Evolutionary conservation across 2,797 vertebrate genomes (phyloP).

Genomic region (Poeciliopsis infans): DNA sequence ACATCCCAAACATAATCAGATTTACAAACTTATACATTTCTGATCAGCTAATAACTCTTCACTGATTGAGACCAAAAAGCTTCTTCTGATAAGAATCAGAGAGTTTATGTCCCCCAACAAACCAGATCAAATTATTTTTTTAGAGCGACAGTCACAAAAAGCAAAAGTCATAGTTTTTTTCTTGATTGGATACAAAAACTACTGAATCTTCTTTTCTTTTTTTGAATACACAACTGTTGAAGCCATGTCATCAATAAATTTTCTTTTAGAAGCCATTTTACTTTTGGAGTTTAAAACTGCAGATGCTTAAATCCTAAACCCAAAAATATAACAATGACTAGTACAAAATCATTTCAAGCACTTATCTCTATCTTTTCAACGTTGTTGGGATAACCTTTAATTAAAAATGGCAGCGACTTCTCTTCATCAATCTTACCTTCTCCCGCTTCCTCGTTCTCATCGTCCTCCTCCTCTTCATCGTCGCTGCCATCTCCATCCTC

Average conservation of each 20-base stretch:
- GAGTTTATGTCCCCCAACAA: not conserved
- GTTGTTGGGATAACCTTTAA: not conserved
- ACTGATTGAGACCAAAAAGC: not conserved
- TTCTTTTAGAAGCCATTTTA: not conserved
- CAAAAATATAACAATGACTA: not conserved
- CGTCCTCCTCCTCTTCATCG: slow-evolving; percentile 86
- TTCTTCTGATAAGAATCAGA: not conserved
- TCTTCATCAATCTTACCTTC: slow-evolving; percentile 54
- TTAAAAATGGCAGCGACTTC: not conserved
- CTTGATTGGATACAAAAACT: not conserved
- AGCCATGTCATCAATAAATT: not conserved
- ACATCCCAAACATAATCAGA: not conserved
- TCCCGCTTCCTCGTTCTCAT: slow-evolving; percentile 74
- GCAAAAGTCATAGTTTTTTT: not conserved
- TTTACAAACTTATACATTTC: not conserved
- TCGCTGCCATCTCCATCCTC: slow-evolving; percentile 89
- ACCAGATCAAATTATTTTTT: not conserved
- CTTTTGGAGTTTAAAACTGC: not conserved
- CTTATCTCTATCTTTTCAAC: not conserved
- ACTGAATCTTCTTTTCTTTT: not conserved
- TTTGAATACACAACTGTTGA: not conserved
- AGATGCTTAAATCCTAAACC: not conserved
- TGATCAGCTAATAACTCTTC: not conserved
- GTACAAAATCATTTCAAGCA: not conserved
- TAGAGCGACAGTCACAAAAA: not conserved